Conservation (phyloP, 2,797 vertebrate genomes). For the Falco cherrug region DNA sequence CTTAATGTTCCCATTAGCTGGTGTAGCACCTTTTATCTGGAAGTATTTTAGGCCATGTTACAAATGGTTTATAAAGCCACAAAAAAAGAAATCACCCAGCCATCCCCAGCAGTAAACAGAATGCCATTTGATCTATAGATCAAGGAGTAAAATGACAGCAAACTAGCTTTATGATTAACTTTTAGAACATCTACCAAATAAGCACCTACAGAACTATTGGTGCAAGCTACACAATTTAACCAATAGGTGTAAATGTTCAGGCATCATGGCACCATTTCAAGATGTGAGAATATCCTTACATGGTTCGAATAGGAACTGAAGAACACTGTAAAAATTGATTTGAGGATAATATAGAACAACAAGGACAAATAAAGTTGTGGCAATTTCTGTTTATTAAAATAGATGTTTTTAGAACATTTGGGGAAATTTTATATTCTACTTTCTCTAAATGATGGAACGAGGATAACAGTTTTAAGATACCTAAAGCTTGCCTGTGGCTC, state of each 20-base stretch:
- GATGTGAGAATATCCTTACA: not conserved
- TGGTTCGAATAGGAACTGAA: not conserved
- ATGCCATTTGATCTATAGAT: not conserved
- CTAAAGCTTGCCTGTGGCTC: constrained; percentile 32
- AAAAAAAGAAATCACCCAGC: not conserved
- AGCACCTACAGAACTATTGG: not conserved
- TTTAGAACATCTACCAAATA: not conserved
- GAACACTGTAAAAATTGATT: not conserved
- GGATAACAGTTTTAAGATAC: constrained; percentile 33
- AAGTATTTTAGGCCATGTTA: not conserved
- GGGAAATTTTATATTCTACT: constrained; percentile 37
- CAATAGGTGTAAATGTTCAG: not conserved
- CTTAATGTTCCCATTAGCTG: not conserved
- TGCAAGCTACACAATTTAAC: not conserved
- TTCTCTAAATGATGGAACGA: constrained; percentile 57
- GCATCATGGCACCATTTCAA: not conserved
- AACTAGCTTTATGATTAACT: not conserved
- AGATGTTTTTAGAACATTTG: constrained; percentile 15
- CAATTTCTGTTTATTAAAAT: constrained; percentile 1
- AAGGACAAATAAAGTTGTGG: not conserved
- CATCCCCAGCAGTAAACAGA: not conserved
- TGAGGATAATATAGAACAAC: not conserved
- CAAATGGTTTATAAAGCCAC: not conserved
- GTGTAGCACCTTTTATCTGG: not conserved
- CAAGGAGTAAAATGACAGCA: not conserved